These are phyloP conservation scores for Zaprionus davidi DNA, from an alignment of 1,140 invertebrate genomes.

Conservation along the genomic window DNA sequence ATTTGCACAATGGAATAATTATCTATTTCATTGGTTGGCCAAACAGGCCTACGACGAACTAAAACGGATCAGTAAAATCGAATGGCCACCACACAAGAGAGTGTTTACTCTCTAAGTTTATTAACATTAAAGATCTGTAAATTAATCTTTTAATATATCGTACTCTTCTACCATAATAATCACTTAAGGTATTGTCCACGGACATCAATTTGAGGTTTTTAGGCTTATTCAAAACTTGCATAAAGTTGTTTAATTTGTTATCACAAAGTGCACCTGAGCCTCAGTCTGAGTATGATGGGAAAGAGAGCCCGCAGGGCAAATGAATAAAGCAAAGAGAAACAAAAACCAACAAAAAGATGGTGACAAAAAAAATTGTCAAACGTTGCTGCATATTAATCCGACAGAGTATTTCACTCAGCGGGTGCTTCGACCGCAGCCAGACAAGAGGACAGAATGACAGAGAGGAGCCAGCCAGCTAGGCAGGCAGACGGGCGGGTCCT, in stretches of 20 bases:
- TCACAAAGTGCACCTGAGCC: constrained; percentile 78
- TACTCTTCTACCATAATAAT: neutral
- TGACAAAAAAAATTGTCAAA: constrained; percentile 67
- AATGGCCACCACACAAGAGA: constrained; percentile 14
- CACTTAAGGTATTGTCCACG: neutral
- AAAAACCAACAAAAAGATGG: constrained; percentile 46
- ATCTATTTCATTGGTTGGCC: constrained; percentile 63
- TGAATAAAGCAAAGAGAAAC: constrained; percentile 73
- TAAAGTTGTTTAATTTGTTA: constrained; percentile 81
- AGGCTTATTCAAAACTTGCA: constrained; percentile 48
- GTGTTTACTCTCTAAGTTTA: neutral
- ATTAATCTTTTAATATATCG: neutral
- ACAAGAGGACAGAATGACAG: neutral
- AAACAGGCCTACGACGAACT: constrained; percentile 54
- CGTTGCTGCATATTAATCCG: constrained; percentile 79
- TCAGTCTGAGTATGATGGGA: constrained; percentile 12
- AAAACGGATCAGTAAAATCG: constrained; percentile 27
- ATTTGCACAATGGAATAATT: constrained; percentile 28
- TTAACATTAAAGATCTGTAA: neutral
- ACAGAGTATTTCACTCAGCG: constrained; percentile 80
- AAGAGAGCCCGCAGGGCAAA: constrained; percentile 46
- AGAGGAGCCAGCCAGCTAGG: neutral
- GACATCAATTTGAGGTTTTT: constrained; percentile 24
- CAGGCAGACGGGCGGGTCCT: constrained; percentile 15
- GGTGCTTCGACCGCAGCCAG: constrained; percentile 39